phyloP scores from a whole-genome alignment of 2,888 invertebrate genomes.

The Leistus spinibarbis region DNA sequence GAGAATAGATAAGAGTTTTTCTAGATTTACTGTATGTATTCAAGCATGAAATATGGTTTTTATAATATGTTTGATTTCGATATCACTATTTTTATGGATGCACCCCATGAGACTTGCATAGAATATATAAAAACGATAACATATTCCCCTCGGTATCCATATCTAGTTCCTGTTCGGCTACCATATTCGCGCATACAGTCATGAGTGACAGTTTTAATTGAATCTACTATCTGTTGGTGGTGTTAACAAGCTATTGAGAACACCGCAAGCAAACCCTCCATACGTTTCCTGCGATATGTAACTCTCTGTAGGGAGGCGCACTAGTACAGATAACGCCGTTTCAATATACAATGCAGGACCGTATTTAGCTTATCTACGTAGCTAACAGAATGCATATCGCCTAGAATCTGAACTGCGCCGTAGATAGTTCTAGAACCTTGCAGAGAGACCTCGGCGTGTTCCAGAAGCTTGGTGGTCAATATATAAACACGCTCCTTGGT shows the following conservation, averaged over 20 bases:
- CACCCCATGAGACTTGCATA: background rate
- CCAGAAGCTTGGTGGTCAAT: too few species aligned
- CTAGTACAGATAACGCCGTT: background rate
- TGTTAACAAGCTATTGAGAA: slow-evolving; percentile 37
- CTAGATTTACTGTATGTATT: background rate
- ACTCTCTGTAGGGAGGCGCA: background rate
- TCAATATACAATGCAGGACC: background rate
- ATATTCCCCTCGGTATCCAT: background rate
- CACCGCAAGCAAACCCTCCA: slow-evolving; percentile 4
- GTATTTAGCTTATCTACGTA: background rate
- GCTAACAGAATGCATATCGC: background rate
- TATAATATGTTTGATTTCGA: too few species aligned
- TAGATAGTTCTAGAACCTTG: too few species aligned
- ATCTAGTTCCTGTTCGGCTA: background rate
- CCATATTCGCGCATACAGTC: too few species aligned
- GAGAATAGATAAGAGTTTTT: background rate
- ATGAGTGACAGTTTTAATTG: slow-evolving; percentile 29
- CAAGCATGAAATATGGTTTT: too few species aligned
- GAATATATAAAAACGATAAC: background rate
- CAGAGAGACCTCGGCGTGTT: too few species aligned
- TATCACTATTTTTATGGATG: background rate
- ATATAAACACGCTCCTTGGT: background rate
- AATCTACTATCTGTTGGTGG: slow-evolving; percentile 18
- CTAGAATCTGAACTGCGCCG: too few species aligned
- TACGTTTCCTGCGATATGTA: slow-evolving; percentile 17